A percentile compares a stretch with the other conserved stretches of the same genome.
Conservation (phyloP, 2,888 invertebrate genomes). For the Flexamia atlantica region DNA sequence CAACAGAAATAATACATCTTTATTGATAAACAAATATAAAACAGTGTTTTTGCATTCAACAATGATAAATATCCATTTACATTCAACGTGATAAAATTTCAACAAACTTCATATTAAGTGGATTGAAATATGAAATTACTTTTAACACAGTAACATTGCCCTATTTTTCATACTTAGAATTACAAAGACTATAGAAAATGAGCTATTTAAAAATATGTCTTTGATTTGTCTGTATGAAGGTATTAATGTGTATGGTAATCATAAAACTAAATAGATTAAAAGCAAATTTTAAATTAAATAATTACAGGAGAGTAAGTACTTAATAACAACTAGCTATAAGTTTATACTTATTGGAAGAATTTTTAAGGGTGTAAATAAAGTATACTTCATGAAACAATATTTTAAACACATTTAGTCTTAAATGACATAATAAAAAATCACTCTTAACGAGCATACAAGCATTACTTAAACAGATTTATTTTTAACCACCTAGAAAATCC, state of each 20-base stretch:
- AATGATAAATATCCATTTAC: slow-evolving; percentile 21
- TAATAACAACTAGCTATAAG: too few relatives aligned
- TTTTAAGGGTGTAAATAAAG: too few relatives aligned
- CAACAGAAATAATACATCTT: slow-evolving; percentile 48
- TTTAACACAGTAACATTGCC: not conserved
- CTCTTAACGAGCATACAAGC: not conserved
- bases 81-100: slow-evolving; percentile 18
- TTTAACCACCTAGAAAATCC: not conserved
- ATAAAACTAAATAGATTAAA: too few relatives aligned
- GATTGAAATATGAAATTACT: not conserved
- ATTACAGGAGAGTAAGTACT: too few relatives aligned
- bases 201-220: not conserved
- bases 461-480: not conserved
- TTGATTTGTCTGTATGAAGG: not conserved
- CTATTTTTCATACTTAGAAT: not conserved
- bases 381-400: not conserved
- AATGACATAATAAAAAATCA: not conserved
- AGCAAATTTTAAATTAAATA: too few relatives aligned
- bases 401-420: not conserved
- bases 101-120: not conserved
- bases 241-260: too few relatives aligned
- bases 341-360: too few relatives aligned
- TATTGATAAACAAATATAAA: slow-evolving; percentile 41
- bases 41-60: slow-evolving; percentile 32
- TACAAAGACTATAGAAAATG: not conserved